A percentile compares a stretch with the other conserved stretches of the same genome.
phyloP scores from a whole-genome alignment of 2,888 invertebrate genomes.

The Limnephilus auricula region DNA sequence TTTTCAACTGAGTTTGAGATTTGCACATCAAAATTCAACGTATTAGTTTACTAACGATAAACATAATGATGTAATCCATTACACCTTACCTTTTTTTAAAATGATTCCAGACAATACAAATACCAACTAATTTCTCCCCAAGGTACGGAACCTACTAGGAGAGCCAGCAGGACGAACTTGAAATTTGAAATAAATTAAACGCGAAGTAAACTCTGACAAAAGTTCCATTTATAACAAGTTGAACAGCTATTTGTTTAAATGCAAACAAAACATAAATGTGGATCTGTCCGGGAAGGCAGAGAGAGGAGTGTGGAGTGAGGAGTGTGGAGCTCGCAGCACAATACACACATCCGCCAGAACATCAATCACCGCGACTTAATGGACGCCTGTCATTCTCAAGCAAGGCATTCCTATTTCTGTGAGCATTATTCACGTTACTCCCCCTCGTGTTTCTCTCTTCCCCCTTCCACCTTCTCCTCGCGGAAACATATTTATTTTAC shows the following conservation, averaged over 20 bases:
- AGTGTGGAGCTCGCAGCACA: slow-evolving; percentile 51
- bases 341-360: slow-evolving; percentile 61
- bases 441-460: slow-evolving; percentile 37
- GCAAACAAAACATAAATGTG: slow-evolving; percentile 61
- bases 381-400: slow-evolving; percentile 67
- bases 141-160: not conserved
- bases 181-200: slow-evolving; percentile 59
- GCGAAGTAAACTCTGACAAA: slow-evolving; percentile 63
- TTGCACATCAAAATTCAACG: too few species aligned
- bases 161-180: not conserved
- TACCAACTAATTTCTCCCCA: not conserved
- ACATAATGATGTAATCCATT: too few species aligned
- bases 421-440: slow-evolving; percentile 64
- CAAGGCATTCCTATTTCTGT: slow-evolving; percentile 67
- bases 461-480: slow-evolving; percentile 32
- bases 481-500: slow-evolving; percentile 62
- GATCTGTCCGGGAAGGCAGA: slow-evolving; percentile 14
- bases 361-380: slow-evolving; percentile 66
- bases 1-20: too few species aligned
- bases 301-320: not conserved
- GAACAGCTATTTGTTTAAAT: slow-evolving; percentile 65
- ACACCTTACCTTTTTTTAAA: too few species aligned
- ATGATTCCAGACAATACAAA: too few species aligned
- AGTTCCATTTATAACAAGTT: slow-evolving; percentile 63
- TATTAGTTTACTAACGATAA: too few species aligned